Conservation (phyloP, 2,888 invertebrate genomes). For the Carcina quercana region DNA sequence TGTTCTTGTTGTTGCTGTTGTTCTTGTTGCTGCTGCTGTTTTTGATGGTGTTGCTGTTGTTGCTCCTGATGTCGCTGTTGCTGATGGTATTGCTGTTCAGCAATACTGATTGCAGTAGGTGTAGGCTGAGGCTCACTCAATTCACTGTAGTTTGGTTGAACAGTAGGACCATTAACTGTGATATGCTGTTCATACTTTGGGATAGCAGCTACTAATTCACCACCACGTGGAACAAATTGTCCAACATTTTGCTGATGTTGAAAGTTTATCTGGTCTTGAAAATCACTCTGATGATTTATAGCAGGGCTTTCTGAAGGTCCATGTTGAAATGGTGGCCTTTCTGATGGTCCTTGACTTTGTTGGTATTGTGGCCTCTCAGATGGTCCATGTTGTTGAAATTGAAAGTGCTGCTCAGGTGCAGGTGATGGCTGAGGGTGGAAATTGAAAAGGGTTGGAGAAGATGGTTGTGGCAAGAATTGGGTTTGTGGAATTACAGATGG, state of each 20-base stretch:
- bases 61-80: slow-evolving; percentile 17
- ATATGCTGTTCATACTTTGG: slow-evolving; percentile 88
- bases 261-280: slow-evolving; percentile 29
- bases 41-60: slow-evolving; percentile 22
- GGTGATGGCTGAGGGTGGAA: slow-evolving; percentile 56
- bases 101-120: slow-evolving; percentile 16
- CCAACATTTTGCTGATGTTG: slow-evolving; percentile 62
- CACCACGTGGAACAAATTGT: slow-evolving; percentile 76
- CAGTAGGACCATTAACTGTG: slow-evolving; percentile 64
- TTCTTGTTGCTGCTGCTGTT: slow-evolving; percentile 24
- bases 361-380: slow-evolving; percentile 30
- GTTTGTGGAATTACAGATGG: slow-evolving; percentile 45
- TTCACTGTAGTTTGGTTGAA: slow-evolving; percentile 36
- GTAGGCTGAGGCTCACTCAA: slow-evolving; percentile 36
- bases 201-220: slow-evolving; percentile 84
- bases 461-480: slow-evolving; percentile 59
- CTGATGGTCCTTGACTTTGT: slow-evolving; percentile 30
- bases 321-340: slow-evolving; percentile 31
- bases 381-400: slow-evolving; percentile 28
- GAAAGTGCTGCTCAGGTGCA: slow-evolving; percentile 36
- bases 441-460: slow-evolving; percentile 51
- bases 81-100: slow-evolving; percentile 9
- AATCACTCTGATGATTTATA: too few relatives aligned
- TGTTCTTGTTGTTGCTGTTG: slow-evolving; percentile 24
- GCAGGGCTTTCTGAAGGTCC: slow-evolving; percentile 45